Evolutionary conservation across 2,888 invertebrate genomes (phyloP), one percentile per base, ranked within the genome.

Genomic region (Caenorhabditis doughertyi): DNA sequence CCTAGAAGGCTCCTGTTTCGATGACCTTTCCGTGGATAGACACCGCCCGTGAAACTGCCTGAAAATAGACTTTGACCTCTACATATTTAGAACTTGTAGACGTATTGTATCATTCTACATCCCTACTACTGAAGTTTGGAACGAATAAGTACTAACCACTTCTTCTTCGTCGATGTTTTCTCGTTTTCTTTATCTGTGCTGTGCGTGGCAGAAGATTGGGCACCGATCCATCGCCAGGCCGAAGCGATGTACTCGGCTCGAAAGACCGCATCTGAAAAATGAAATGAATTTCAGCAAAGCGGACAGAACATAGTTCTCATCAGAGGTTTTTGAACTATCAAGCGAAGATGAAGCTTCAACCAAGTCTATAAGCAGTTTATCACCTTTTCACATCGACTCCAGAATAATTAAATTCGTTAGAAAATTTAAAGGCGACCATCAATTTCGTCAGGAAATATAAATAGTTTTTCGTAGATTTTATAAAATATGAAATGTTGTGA

Each of bases 1-100:
- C 86, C 86, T n/a, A 85, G 64, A 16, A 86, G 83, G 29, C 74
- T 72, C 23, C 84, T 67, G 65, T 81, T 79, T 3, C 84, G 79
- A 23, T 83, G 81, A 13, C 84, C 84, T 44, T 84, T 85, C n/a
- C 84, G 67, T 11, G 84, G 84, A 35, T 77, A 84, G 32, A 80
- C 72, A 8, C 85, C 86, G 13, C 86, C 86, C 0, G 86, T 86
- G 67, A 86, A 81, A 25, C 84, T 84, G 4, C 84, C 86, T 86
- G 60, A 0, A 55, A 70, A 18, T 8, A 29, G n/a, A n/a, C n/a
- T n/a, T n/a, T n/a, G n/a, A n/a, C n/a, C n/a, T n/a, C n/a, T n/a
- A n/a, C n/a, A n/a, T n/a, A n/a, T n/a, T n/a, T n/a, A n/a, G n/a
- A n/a, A n/a, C n/a, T n/a, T n/a, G n/a, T n/a, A n/a, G n/a, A n/a